A percentile compares a stretch with the other conserved stretches of the same genome.
phyloP scores from a whole-genome alignment of 1,140 invertebrate genomes.

The Bombus confusus region DNA sequence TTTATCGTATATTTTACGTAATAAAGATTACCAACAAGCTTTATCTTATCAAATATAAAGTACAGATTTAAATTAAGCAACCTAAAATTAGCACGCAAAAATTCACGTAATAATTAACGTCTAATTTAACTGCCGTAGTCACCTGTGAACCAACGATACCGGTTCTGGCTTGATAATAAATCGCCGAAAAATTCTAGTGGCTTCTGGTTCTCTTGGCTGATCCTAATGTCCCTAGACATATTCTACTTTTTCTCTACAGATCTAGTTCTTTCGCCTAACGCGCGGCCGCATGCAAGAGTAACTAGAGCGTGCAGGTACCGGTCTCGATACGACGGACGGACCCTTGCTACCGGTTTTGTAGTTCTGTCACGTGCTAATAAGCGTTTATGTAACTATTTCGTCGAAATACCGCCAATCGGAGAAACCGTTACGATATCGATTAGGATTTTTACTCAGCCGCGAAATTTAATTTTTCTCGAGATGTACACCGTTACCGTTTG shows the following conservation, averaged over 20 bases:
- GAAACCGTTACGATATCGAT: constrained; percentile 31
- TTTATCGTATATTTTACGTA: neutral
- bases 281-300: neutral
- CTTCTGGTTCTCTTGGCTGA: neutral
- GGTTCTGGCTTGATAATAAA: neutral
- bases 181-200: neutral
- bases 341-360: constrained; percentile 32
- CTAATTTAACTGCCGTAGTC: neutral
- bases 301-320: constrained; percentile 50
- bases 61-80: neutral
- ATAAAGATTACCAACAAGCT: too few species aligned
- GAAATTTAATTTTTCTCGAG: neutral
- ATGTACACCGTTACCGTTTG: too few species aligned
- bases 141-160: neutral
- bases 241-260: constrained; percentile 13
- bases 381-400: constrained; percentile 48
- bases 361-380: constrained; percentile 35
- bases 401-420: constrained; percentile 18
- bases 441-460: neutral
- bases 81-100: too few species aligned
- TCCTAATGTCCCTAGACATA: neutral
- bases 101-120: neutral
- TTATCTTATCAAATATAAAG: neutral
- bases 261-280: constrained; percentile 16
- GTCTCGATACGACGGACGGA: constrained; percentile 21